A percentile compares a stretch with the other conserved stretches of the same genome.
Conservation (phyloP, 2,888 invertebrate species). For the Mimas tiliae region DNA sequence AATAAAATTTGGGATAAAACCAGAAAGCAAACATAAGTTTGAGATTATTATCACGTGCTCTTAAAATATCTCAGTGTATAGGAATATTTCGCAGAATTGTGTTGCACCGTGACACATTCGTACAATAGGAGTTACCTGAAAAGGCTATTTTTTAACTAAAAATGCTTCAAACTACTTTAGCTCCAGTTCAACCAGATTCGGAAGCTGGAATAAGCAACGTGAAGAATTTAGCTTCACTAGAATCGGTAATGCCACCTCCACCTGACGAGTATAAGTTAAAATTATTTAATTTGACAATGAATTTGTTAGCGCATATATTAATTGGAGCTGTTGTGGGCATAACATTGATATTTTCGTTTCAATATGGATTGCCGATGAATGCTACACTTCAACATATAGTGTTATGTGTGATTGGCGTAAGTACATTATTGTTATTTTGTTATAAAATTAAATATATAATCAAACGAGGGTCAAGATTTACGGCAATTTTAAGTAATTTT, state of each 20-base stretch:
- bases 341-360: conserved; percentile 50
- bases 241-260: conserved; percentile 24
- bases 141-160: conserved; percentile 20
- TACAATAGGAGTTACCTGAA: background rate
- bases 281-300: conserved; percentile 53
- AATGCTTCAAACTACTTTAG: conserved; percentile 37
- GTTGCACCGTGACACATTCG: background rate
- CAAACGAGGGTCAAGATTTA: too few species aligned
- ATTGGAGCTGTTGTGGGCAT: conserved; percentile 57
- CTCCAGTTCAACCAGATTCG: conserved; percentile 28
- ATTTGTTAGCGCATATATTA: conserved; percentile 55
- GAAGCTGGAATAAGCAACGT: conserved; percentile 25
- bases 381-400: conserved; percentile 57
- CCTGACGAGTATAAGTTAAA: conserved; percentile 45
- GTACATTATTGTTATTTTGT: conserved; percentile 36
- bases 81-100: background rate
- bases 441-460: background rate
- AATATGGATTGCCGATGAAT: conserved; percentile 50
- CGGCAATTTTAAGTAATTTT: too few species aligned
- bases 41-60: background rate
- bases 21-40: background rate
- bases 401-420: conserved; percentile 68
- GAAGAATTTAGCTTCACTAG: conserved; percentile 29
- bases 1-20: background rate
- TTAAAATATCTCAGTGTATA: background rate